Percentiles rank a stretch among this genome's conserved stretches.
Evolutionary conservation across 2,113 vertebrate genomes (phyloP).

Genomic region (Triplophysa dalaica): DNA sequence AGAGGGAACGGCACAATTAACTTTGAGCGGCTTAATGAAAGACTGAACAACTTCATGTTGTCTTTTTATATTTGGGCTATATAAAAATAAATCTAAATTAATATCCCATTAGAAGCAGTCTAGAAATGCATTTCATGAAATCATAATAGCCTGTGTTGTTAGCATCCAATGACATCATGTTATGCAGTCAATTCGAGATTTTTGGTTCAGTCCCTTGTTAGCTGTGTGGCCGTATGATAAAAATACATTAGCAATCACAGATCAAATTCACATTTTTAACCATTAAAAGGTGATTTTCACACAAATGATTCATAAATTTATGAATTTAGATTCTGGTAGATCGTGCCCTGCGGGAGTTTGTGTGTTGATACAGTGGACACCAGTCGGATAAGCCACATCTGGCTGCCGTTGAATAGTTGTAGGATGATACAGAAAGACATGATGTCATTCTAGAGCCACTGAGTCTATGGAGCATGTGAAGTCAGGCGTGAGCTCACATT

Average conservation of each 20-base stretch:
- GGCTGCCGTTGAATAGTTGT: conserved; percentile 74
- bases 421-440: conserved; percentile 90
- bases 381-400: conserved; percentile 71
- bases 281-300: neutral
- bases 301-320: too few species aligned
- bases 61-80: neutral
- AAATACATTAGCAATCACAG: too few species aligned
- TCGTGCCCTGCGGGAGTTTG: conserved; percentile 68
- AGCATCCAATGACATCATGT: neutral
- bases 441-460: conserved; percentile 86
- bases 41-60: neutral
- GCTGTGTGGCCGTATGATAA: neutral
- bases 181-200: too few species aligned
- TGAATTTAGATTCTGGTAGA: neutral
- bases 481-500: conserved; percentile 85
- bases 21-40: neutral
- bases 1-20: conserved; percentile 29
- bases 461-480: conserved; percentile 82
- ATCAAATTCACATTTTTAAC: neutral
- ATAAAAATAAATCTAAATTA: conserved; percentile 5
- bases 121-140: conserved; percentile 39
- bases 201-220: too few species aligned
- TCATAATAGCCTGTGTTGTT: conserved; percentile 43
- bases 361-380: conserved; percentile 71
- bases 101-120: neutral